A percentile compares a stretch with the other conserved stretches of the same genome.
phyloP scores from a whole-genome alignment of 2,113 vertebrate species.

The Scartelaos histophorus region DNA sequence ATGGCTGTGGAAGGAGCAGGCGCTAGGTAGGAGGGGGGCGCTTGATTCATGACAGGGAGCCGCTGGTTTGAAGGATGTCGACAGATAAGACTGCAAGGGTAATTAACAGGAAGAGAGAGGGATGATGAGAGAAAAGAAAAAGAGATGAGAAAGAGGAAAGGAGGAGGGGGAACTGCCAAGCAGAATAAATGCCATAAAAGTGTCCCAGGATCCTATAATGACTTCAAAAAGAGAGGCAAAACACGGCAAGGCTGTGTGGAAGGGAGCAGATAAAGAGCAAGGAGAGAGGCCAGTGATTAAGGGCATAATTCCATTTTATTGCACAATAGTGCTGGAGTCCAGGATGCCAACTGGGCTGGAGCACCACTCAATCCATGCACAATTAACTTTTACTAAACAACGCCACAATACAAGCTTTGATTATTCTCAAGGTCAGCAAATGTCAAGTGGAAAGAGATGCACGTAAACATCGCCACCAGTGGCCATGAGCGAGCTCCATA shows the following conservation, averaged over 20 bases:
- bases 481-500: not conserved
- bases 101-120: slow-evolving; percentile 69
- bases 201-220: slow-evolving; percentile 63
- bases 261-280: slow-evolving; percentile 51
- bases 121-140: slow-evolving; percentile 35
- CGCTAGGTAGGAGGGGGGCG: slow-evolving; percentile 13
- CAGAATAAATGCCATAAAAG: slow-evolving; percentile 68
- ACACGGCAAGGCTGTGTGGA: slow-evolving; percentile 39
- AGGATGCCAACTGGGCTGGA: slow-evolving; percentile 31
- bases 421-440: slow-evolving; percentile 40
- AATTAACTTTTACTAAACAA: slow-evolving; percentile 39
- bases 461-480: not conserved
- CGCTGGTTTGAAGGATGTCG: slow-evolving; percentile 61
- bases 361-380: slow-evolving; percentile 10
- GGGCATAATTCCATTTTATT: slow-evolving; percentile 55
- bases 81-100: slow-evolving; percentile 68
- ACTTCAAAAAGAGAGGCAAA: slow-evolving; percentile 44
- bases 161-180: slow-evolving; percentile 33
- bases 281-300: slow-evolving; percentile 48
- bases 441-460: not conserved
- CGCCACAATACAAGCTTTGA: slow-evolving; percentile 23
- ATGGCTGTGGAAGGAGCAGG: slow-evolving; percentile 14
- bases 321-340: slow-evolving; percentile 34
- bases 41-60: slow-evolving; percentile 68
- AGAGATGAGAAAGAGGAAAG: slow-evolving; percentile 4